Conservation (phyloP, 2,888 invertebrate species). For the Arctia plantaginis region DNA sequence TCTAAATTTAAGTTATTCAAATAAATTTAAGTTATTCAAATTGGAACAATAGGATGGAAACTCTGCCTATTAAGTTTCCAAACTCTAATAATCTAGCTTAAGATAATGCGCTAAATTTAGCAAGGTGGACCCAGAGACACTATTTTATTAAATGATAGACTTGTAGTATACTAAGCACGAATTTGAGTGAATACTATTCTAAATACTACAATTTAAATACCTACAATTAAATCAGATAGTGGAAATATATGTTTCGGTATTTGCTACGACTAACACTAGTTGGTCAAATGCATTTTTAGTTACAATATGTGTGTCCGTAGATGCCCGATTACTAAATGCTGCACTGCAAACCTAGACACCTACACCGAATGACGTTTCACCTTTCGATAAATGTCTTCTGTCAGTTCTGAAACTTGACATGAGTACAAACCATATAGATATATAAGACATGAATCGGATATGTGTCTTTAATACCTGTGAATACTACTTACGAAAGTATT, state of each 20-base stretch:
- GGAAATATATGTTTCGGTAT: not conserved
- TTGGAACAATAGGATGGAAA: not conserved
- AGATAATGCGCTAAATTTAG: not conserved
- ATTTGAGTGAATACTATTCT: not conserved
- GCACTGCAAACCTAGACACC: too few relatives aligned
- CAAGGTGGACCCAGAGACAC: not conserved
- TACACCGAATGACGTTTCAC: too few relatives aligned
- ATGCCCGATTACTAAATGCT: too few relatives aligned
- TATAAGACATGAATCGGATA: not conserved
- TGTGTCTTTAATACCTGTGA: not conserved
- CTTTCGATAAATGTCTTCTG: too few relatives aligned
- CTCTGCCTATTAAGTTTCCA: not conserved
- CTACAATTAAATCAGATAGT: not conserved
- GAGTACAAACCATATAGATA: not conserved
- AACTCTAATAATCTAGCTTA: not conserved
- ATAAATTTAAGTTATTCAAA: not conserved
- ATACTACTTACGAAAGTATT: not conserved
- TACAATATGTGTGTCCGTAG: too few relatives aligned
- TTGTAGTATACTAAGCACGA: not conserved
- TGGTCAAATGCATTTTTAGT: too few relatives aligned
- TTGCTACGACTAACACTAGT: too few relatives aligned
- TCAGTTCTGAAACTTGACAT: not conserved
- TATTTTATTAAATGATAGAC: not conserved
- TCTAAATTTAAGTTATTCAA: not conserved
- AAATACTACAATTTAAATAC: not conserved